Evolutionary conservation across 1,140 invertebrate genomes (phyloP), one percentile per base, ranked within the genome.

Genomic region (Caenorhabditis latens): DNA sequence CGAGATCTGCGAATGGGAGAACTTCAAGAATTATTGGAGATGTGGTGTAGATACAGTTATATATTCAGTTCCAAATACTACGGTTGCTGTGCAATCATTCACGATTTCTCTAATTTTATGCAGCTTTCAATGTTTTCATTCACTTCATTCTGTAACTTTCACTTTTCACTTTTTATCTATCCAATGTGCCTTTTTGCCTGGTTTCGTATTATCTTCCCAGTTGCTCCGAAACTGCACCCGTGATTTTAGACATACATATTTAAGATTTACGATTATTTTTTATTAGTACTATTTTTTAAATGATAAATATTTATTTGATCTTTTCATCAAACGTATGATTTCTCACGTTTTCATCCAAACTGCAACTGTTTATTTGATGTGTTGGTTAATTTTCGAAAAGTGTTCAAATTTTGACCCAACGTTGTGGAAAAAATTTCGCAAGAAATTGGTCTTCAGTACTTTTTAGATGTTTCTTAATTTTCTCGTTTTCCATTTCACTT

Each of bases 21-120:
- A 24, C 71, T 50, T 79, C 46, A 24, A 53, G 71, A 79, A 79
- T 79, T 11, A 79, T 79, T 79, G 71, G 71, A 50, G 71, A 79
- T n/a, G 71, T 79, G 50, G 71, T 79, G n/a, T 79, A 79, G 9
- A 53, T 79, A 14, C 11, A 53, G 21, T 16, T 19, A 46, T 48
- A 11, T 43, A n/a, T 71, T 7, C 46, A 1, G 14, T 71, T 65
- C 2, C 40, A 13, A 40, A 13, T 13, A 46, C 32, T 71, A 13
- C n/a, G 42, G 42, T 71, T 71, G 40, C 65, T 24, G 65, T 71
- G 65, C 40, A 71, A 71, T 71, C 61, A 8, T 63, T 58, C 19
- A 6, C 14, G 61, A 19, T 63, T 24, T 63, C 21, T 32, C 61
- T 13, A 58, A 58, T 32, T 13, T 32, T 63, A 21, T 63, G 6